Evolutionary conservation across 1,140 invertebrate species (phyloP).

Genomic region (Thalassaphorura encarpata): DNA sequence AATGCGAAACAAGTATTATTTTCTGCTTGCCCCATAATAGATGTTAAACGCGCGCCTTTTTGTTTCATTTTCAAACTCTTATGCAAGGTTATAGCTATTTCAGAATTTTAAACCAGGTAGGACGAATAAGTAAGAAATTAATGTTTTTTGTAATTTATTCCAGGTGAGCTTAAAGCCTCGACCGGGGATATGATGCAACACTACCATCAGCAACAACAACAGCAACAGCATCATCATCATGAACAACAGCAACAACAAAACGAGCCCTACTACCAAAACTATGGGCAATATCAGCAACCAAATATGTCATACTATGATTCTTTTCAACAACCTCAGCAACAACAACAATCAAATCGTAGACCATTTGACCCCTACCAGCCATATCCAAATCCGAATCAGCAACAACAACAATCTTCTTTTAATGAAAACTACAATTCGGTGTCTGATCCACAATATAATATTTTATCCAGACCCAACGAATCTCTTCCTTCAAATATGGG

Average conservation of each 20-base stretch:
- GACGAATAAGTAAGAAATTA: no score
- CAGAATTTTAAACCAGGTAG: no score
- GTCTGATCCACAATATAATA: no score
- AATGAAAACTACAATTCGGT: not conserved
- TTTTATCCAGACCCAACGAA: no score
- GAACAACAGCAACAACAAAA: slow-evolving; percentile 41
- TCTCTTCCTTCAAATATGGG: no score
- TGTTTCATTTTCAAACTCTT: no score
- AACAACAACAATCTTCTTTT: not conserved
- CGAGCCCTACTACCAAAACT: slow-evolving; percentile 37
- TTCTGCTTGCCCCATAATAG: no score
- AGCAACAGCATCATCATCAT: slow-evolving; percentile 49
- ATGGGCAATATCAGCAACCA: slow-evolving; percentile 35
- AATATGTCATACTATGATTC: slow-evolving; percentile 36
- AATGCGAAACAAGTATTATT: no score
- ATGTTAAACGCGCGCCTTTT: no score
- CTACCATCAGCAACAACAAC: slow-evolving; percentile 42
- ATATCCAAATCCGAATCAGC: slow-evolving; percentile 28
- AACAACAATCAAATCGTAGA: no score
- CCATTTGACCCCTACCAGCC: slow-evolving; percentile 32
- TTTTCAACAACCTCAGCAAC: slow-evolving; percentile 11
- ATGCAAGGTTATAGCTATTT: no score
- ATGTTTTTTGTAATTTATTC: no score
- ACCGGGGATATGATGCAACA: slow-evolving; percentile 41
- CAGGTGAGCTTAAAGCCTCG: slow-evolving; percentile 33